Base-by-base conservation (phyloP, 2,888 invertebrate genomes). In the Leptura quadrifasciata region DNA sequence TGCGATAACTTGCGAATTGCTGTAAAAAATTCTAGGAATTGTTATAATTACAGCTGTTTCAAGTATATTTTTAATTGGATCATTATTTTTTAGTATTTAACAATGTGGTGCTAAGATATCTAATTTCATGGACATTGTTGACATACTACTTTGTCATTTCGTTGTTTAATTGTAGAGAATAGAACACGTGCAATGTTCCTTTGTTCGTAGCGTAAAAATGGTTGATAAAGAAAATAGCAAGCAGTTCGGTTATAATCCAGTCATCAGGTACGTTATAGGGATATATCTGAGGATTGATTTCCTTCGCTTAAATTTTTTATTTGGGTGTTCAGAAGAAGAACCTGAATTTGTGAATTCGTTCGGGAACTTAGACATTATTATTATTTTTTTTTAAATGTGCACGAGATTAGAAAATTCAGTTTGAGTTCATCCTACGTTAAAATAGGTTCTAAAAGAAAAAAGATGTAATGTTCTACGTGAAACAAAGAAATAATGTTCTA, bases 241-340 rank as follows among this genome's bases (percentile, higher is more conserved):
- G 63, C 72, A 73, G 60, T 67, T 72, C 47, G 39, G 21, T 21
- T n/a, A n/a, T n/a, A n/a, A n/a, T n/a, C n/a, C n/a, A n/a, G n/a
- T n/a, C n/a, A n/a, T n/a, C n/a, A n/a, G n/a, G n/a, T n/a, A n/a
- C n/a, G n/a, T n/a, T n/a, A n/a, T n/a, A n/a, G n/a, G n/a, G n/a
- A n/a, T n/a, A n/a, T n/a, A n/a, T n/a, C n/a, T n/a, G n/a, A n/a
- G n/a, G n/a, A n/a, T n/a, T n/a, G n/a, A n/a, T n/a, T n/a, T n/a
- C n/a, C n/a, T n/a, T n/a, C n/a, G n/a, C n/a, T n/a, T n/a, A n/a
- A n/a, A n/a, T n/a, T n/a, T n/a, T n/a, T n/a, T n/a, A n/a, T n/a
- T n/a, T n/a, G n/a, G n/a, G n/a, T n/a, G n/a, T n/a, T n/a, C n/a
- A n/a, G n/a, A n/a, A n/a, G n/a, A n/a, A n/a, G n/a, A n/a, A n/a